Percentiles rank a stretch among this genome's conserved stretches.
These are phyloP conservation scores for Pluvianellus socialis DNA, from an alignment of 2,113 vertebrate species.

Conservation along the genomic window DNA sequence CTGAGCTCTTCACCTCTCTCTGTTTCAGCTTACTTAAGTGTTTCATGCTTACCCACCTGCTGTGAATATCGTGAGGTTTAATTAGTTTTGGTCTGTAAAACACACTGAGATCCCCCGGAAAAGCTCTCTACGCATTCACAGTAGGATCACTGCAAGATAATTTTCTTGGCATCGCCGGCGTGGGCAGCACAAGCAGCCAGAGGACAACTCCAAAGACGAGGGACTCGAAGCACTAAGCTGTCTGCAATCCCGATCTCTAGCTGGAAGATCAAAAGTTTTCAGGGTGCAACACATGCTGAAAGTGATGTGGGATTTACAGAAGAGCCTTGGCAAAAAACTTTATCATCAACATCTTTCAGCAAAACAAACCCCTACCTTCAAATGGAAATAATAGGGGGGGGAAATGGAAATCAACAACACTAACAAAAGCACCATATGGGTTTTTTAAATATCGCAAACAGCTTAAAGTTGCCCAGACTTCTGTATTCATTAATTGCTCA, in stretches of 20 bases:
- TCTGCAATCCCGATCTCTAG: neutral
- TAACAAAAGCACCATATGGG: neutral
- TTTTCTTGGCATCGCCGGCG: neutral
- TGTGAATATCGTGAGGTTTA: neutral
- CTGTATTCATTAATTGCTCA: slow-evolving; percentile 1
- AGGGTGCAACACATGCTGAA: neutral
- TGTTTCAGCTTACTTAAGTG: neutral
- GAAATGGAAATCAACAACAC: neutral
- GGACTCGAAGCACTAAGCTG: neutral
- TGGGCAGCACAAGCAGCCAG: neutral
- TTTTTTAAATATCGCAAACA: neutral
- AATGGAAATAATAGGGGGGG: neutral
- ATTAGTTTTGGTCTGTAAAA: slow-evolving; percentile 20
- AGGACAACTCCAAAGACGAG: neutral
- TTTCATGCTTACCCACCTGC: neutral
- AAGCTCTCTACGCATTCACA: neutral
- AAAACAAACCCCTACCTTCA: neutral
- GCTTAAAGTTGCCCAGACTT: slow-evolving; percentile 1
- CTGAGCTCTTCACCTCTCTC: neutral
- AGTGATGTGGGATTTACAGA: neutral
- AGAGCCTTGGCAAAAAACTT: neutral
- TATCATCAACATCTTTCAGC: neutral
- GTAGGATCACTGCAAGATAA: neutral
- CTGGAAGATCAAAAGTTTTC: neutral
- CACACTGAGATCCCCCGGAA: neutral